Percentiles rank a stretch among this genome's conserved stretches.
phyloP scores from a whole-genome alignment of 92 coral and sea anemone genomes.

The Epizoanthus ramosus region DNA sequence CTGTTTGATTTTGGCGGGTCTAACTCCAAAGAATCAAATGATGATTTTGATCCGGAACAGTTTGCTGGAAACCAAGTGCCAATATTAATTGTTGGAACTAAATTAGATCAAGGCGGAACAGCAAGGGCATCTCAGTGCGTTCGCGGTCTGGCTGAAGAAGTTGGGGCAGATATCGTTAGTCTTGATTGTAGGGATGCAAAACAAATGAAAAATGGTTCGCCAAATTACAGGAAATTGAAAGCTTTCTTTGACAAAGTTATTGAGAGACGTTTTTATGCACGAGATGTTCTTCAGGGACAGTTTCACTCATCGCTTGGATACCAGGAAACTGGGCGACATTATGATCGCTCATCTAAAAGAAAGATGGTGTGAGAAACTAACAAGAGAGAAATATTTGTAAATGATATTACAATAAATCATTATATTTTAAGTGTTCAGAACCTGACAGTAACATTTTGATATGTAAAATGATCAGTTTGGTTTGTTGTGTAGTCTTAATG shows the following conservation, averaged over 20 bases:
- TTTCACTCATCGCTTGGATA: conserved; percentile 58
- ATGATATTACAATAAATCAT: too few relatives aligned
- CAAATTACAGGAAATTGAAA: conserved; percentile 67
- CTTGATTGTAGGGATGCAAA: conserved; percentile 81
- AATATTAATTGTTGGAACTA: conserved; percentile 91
- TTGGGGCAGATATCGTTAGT: conserved; percentile 93
- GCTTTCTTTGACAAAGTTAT: conserved; percentile 90
- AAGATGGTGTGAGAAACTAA: conserved; percentile 61
- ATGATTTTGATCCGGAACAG: conserved; percentile 93
- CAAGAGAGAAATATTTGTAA: too few relatives aligned
- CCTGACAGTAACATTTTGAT: too few relatives aligned
- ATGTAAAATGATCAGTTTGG: too few relatives aligned
- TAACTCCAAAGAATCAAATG: conserved; percentile 61
- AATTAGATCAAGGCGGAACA: conserved; percentile 90
- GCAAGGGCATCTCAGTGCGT: conserved; percentile 76
- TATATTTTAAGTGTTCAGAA: too few relatives aligned
- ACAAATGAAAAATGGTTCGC: conserved; percentile 74
- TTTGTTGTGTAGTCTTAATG: too few relatives aligned
- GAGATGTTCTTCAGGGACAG: conserved; percentile 57
- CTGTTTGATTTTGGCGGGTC: conserved; percentile 83
- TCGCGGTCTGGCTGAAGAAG: conserved; percentile 92
- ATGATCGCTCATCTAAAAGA: conserved; percentile 77
- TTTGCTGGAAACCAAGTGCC: conserved; percentile 98
- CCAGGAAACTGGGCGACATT: conserved; percentile 64
- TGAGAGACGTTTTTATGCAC: conserved; percentile 85